Conservation (phyloP, 2,797 vertebrate species). For the Pipistrellus nathusii region DNA sequence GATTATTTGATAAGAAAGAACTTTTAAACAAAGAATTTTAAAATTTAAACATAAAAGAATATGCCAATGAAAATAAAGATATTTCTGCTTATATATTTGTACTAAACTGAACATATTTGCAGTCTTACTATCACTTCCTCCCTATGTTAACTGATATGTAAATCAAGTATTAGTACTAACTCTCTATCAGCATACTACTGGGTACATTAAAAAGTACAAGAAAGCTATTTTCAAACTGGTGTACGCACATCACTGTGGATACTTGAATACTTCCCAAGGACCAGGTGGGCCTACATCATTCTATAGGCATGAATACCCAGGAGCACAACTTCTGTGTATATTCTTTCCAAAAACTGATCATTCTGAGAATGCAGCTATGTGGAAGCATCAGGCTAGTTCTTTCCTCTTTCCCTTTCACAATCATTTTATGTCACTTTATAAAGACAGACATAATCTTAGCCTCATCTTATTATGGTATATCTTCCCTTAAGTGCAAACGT, state of each 20-base stretch:
- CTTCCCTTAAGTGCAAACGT: not conserved
- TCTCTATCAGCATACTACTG: not conserved
- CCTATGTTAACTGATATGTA: not conserved
- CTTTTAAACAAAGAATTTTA: not conserved
- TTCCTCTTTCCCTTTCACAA: not conserved
- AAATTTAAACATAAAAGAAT: conserved; percentile 17
- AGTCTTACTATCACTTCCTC: not conserved
- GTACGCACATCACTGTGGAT: not conserved
- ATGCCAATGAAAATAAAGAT: not conserved
- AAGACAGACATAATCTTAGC: not conserved
- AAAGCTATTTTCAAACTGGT: not conserved
- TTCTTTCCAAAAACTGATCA: not conserved
- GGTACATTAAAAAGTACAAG: not conserved
- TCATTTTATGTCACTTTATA: not conserved
- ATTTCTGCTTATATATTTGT: conserved; percentile 14
- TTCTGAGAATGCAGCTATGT: not conserved
- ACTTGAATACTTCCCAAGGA: not conserved
- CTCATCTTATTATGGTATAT: not conserved
- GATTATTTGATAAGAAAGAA: conserved; percentile 66
- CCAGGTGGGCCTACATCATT: not conserved
- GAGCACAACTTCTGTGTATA: not conserved
- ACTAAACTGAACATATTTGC: conserved; percentile 17
- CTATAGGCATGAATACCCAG: not conserved
- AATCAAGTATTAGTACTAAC: not conserved
- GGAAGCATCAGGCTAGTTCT: not conserved